Evolutionary conservation across 2,113 vertebrate genomes (phyloP).

Genomic region (Chaetops frenatus): DNA sequence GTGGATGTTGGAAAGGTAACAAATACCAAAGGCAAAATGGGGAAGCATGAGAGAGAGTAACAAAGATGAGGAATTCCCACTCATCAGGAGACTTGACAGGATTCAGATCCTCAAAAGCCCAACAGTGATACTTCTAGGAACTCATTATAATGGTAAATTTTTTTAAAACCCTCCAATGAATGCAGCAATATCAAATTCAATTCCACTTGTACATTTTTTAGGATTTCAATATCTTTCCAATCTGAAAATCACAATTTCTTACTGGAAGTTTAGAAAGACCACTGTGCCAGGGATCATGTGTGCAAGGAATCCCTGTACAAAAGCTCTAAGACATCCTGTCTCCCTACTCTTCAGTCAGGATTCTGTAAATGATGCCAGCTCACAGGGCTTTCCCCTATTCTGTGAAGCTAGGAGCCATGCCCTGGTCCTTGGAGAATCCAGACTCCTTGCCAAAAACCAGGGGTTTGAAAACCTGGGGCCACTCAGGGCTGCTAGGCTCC

Average conservation of each 20-base stretch:
- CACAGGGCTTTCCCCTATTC: not conserved
- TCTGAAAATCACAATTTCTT: not conserved
- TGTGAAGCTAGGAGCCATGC: not conserved
- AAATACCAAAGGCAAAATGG: not conserved
- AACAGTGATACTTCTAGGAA: not conserved
- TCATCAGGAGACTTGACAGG: not conserved
- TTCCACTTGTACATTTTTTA: not conserved
- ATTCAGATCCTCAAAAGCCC: not conserved
- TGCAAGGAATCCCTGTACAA: not conserved
- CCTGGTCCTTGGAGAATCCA: not conserved
- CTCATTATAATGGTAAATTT: not conserved
- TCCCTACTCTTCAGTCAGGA: not conserved
- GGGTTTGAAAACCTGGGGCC: constrained; percentile 19
- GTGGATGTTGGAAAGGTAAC: not conserved
- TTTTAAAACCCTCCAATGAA: rapidly evolving
- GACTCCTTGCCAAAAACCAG: not conserved
- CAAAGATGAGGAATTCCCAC: not conserved
- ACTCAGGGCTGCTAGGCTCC: not conserved
- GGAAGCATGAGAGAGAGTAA: not conserved
- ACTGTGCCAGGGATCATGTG: not conserved
- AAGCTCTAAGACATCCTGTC: not conserved
- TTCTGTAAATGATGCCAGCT: not conserved
- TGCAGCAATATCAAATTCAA: not conserved
- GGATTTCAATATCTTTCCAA: not conserved
- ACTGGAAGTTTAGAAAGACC: not conserved